Conservation (phyloP, 2,888 invertebrate species). For the Pterostichus madidus region DNA sequence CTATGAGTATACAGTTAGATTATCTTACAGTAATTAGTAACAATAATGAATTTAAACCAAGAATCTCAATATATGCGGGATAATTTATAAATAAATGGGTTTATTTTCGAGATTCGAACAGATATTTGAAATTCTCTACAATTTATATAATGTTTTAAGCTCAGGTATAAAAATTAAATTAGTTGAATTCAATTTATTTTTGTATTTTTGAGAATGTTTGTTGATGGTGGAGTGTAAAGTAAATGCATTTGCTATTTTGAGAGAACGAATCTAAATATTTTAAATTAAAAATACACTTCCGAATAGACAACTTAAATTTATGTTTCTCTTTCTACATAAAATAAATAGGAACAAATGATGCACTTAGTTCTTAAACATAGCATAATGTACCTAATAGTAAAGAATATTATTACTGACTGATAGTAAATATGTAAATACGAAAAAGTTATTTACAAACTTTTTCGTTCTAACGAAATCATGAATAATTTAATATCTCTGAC, state of each 20-base stretch:
- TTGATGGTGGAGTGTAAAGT: background rate
- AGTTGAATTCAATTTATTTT: slow-evolving; percentile 30
- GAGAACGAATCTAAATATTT: slow-evolving; percentile 10
- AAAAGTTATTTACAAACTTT: background rate
- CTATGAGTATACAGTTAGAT: slow-evolving; percentile 23
- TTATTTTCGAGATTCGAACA: slow-evolving; percentile 1
- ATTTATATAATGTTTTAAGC: background rate
- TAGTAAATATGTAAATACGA: background rate
- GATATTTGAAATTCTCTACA: slow-evolving; percentile 3
- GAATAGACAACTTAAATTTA: background rate
- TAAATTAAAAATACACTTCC: background rate
- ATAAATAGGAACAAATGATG: too few relatives aligned
- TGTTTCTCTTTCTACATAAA: too few relatives aligned
- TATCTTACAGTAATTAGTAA: slow-evolving; percentile 21
- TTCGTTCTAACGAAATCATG: slow-evolving; percentile 15
- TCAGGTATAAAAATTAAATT: slow-evolving; percentile 27
- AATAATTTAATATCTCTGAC: slow-evolving; percentile 15
- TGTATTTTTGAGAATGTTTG: slow-evolving; percentile 24
- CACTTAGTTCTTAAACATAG: too few relatives aligned
- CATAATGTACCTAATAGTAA: background rate
- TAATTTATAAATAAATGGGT: background rate
- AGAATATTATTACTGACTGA: background rate
- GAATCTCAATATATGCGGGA: background rate
- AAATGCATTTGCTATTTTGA: slow-evolving; percentile 31
- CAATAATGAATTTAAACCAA: background rate